Conservation (phyloP, 2,888 invertebrate species). For the Boloria euphrosyne region DNA sequence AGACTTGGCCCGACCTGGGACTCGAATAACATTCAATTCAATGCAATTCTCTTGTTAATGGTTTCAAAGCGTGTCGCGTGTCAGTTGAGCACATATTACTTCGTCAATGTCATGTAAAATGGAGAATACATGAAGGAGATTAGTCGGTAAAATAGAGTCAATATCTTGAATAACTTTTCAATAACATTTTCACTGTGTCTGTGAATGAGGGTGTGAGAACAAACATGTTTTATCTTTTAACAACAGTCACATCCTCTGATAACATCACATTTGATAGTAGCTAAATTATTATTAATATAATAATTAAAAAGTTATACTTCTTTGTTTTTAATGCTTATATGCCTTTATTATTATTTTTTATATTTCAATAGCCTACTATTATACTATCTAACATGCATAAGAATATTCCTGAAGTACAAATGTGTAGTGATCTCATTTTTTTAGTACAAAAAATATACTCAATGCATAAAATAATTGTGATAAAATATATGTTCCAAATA, state of each 20-base stretch:
- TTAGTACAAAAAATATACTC: background rate
- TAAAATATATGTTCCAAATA: background rate
- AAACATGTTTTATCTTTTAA: slow-evolving; percentile 11
- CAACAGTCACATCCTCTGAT: slow-evolving; percentile 12
- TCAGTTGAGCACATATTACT: too few species aligned
- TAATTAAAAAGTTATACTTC: background rate
- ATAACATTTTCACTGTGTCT: background rate
- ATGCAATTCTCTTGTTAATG: too few species aligned
- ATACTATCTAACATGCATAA: too few species aligned
- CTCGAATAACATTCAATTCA: too few species aligned
- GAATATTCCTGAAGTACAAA: background rate
- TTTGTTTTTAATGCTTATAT: background rate
- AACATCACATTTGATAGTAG: background rate
- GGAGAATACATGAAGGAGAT: too few species aligned
- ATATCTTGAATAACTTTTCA: background rate
- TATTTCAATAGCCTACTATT: too few species aligned
- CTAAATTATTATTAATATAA: slow-evolving; percentile 2
- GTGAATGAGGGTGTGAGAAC: slow-evolving; percentile 7
- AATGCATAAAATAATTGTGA: background rate
- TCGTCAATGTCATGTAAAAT: too few species aligned
- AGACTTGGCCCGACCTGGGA: too few species aligned
- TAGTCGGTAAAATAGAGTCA: too few species aligned
- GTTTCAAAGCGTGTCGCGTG: too few species aligned
- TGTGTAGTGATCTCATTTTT: background rate
- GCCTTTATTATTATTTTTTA: background rate